Base-by-base conservation (phyloP, 2,888 invertebrate genomes). In the Aplocera efformata region DNA sequence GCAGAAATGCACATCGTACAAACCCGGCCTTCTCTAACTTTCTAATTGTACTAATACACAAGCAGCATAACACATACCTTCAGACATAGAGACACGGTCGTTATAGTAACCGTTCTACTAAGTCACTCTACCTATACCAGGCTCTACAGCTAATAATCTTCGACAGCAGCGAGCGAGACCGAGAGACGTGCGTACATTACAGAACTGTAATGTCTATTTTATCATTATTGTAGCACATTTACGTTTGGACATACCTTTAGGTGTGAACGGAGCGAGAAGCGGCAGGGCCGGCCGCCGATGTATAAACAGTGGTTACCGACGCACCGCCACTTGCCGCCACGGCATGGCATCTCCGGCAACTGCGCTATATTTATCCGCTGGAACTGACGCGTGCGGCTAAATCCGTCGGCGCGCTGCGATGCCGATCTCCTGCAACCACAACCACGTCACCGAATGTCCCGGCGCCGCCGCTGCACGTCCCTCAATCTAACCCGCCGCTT, bases 241-340 rank as follows among this genome's bases (percentile, higher is more conserved):
- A 60, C 25, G 30, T 56, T 67, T 69, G 66, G 62, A 80, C 85
- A 71, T 84, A 86, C 84, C 84, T 80, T 76, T 72, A 72, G 75
- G 73, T 74, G 72, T 64, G 72, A 67, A 72, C 68, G 68, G 74
- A 76, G 79, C 80, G 79, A 77, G 79, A 79, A 79, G 79, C 80
- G 73, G 72, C 73, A 81, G 80, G 80, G 80, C 68, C 79, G 75
- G 79, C 81, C 78, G 81, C 72, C 79, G 80, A 81, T 79, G 81
- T 84, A 83, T 85, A 85, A 86, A 84, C 84, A 83, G 81, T 81
- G 79, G 80, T 77, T 81, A 83, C 79, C 79, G 84, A 79, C 79
- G 79, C 74, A 78, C 80, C 82, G 82, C 73, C 84, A 17, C 13
- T 2, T 5, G 3, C 2, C 13, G 13, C 13, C 13, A 17, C 13